Base-by-base conservation (phyloP, 2,888 invertebrate species). In the Polymixis lichenea region DNA sequence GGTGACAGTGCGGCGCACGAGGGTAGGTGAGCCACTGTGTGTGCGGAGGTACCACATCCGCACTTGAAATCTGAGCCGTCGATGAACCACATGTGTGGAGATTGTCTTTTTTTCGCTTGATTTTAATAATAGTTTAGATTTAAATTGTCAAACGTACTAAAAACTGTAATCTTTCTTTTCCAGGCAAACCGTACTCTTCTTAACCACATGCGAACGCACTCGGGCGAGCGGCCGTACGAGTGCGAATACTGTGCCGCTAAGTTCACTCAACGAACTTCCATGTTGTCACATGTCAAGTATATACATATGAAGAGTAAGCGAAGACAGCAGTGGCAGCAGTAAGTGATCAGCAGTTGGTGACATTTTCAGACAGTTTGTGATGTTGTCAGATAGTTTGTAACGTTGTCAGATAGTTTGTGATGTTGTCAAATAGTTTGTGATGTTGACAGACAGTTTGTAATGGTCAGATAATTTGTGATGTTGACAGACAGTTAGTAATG, bases 201-300 rank as follows among this genome's bases (percentile, higher is more conserved):
- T 0, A 91, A 91, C 25, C 92, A 92, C 73, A 87, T 92, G n/a
- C 78, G 89, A 0, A 91, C 90, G 0, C 92, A 92, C 76, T 91
- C 93, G 0, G 93, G 93, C 38, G 92, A 92, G 64, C 80, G 92
- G 0, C 92, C 92, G 0, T 91, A 86, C 81, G 85, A 86, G 11
- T 92, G 92, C 55, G 80, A 85, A 6, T 72, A 77, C n/a, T 86
- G 86, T 86, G 89, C 91, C 0, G 89, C 92, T 0, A 84, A 87
- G 55, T 94, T 94, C 86, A 87, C 90, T 17, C 94, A 94, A 78
- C 88, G 91, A 61, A 91, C 93, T 1, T 91, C 93, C 13, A 89
- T 93, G 92, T 74, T 85, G 25, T 85, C 87, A 0, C 86, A 86
- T 25, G 53, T 86, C 1, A 87, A 87, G 7, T 77, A 75, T 22